Evolutionary conservation across 2,113 vertebrate genomes (phyloP), one percentile per base, ranked within the genome.

Genomic region (Rhinichthys klamathensis): DNA sequence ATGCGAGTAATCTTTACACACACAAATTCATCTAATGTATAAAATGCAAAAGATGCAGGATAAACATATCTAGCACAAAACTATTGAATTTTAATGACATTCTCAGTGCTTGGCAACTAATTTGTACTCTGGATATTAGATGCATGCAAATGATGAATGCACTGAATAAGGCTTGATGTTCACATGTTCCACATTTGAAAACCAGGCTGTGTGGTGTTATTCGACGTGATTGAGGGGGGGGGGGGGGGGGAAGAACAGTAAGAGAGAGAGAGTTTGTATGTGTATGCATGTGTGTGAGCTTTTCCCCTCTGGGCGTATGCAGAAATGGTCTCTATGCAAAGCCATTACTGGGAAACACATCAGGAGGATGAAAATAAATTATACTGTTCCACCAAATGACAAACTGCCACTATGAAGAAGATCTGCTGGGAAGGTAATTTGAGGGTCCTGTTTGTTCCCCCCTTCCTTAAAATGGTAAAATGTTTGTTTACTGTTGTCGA

Each of bases 291-390:
- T 38, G 67, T 70, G 77, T 77, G 58, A 74, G 76, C 67, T 74
- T 85, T 78, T 54, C 78, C 86, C 88, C 84, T 89, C 77, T 84
- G 89, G 88, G 86, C 86, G 38, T 87, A 83, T 90, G 78, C 79
- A 89, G 83, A 87, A 89, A 89, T 41, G 76, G 85, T 89, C 85
- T 88, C 69, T 82, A 89, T 79, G 84, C 86, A 87, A 80, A 82
- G 80, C 86, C 88, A 89, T 89, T 89, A 90, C 81, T 89, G 85
- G 69, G 78, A 87, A 88, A 86, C 80, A 88, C 87, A 86, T 89
- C 75, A 84, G 60, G 77, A 86, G 79, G 87, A 87, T 88, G 81
- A 80, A 88, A 89, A 90, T 88, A 88, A 90, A 88, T 88, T 83
- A 86, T 85, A 85, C 88, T 83, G 80, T 89, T 90, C 84, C 84